Evolutionary conservation across 2,113 vertebrate genomes (phyloP).

Genomic region (Genyomyrus donnyi): DNA sequence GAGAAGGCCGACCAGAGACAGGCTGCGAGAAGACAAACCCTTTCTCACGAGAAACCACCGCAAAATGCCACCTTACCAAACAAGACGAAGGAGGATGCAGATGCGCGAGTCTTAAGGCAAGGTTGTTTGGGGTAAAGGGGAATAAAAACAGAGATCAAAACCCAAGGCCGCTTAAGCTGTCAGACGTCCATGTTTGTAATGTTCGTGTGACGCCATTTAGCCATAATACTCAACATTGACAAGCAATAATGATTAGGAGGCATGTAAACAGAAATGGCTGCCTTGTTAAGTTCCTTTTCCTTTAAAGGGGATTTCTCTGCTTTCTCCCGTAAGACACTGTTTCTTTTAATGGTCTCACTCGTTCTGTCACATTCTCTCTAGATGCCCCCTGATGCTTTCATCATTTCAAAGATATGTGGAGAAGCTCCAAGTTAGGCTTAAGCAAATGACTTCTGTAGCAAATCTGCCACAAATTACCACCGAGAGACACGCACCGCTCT

Average conservation of each 20-base stretch:
- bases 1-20: conserved; percentile 13
- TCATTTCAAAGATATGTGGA: conserved; percentile 3
- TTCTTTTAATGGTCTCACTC: background rate
- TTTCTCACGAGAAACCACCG: background rate
- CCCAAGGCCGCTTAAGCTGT: background rate
- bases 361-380: conserved; percentile 3
- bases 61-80: background rate
- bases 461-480: background rate
- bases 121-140: background rate
- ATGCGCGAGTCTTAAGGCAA: background rate
- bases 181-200: background rate
- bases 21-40: background rate
- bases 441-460: background rate
- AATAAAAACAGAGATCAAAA: background rate
- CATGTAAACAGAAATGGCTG: conserved; percentile 3
- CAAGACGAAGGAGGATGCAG: background rate
- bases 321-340: background rate
- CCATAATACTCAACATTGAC: background rate
- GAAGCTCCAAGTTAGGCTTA: background rate
- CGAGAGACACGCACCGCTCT: background rate
- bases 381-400: conserved; percentile 2
- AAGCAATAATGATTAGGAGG: background rate
- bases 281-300: background rate
- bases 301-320: background rate
- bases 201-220: background rate